Conservation (phyloP, 2,113 vertebrate species). For the Taurulus bubalis region DNA sequence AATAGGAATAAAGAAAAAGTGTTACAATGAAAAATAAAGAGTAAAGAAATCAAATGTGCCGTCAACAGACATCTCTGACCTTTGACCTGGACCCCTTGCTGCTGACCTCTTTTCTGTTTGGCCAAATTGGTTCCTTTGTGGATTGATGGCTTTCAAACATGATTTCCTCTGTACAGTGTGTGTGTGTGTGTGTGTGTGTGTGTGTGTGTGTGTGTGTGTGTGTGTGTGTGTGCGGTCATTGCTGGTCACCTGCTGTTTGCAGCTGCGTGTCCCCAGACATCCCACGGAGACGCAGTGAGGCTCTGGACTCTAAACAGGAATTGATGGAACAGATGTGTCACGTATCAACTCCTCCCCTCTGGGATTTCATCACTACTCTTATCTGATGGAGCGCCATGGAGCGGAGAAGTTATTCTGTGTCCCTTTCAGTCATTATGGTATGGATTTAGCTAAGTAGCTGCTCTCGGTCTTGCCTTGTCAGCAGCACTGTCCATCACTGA, state of each 20-base stretch:
- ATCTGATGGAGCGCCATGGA: background rate
- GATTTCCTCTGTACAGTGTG: constrained; percentile 33
- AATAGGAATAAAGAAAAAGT: background rate
- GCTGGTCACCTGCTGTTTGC: constrained; percentile 59
- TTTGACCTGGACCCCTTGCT: constrained; percentile 21
- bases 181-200: constrained; percentile 1
- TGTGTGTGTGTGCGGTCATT: constrained; percentile 13
- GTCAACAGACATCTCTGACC: constrained; percentile 4
- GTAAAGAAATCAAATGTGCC: background rate
- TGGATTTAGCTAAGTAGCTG: background rate
- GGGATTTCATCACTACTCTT: background rate
- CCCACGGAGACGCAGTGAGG: constrained; percentile 14
- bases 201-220: background rate
- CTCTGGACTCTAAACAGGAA: constrained; percentile 4
- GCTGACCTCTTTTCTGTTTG: constrained; percentile 44
- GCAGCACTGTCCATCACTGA: background rate
- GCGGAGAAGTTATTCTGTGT: background rate
- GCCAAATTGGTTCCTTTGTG: constrained; percentile 38
- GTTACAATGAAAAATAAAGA: background rate
- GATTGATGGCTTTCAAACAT: constrained; percentile 11
- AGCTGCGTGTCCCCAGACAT: constrained; percentile 50
- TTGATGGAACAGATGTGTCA: constrained; percentile 36
- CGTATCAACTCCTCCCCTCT: constrained; percentile 1
- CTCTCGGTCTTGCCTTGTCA: too few relatives aligned
- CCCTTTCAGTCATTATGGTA: too few relatives aligned